Base-by-base conservation (phyloP, 1,140 invertebrate species). In the Orchesella cincta region DNA sequence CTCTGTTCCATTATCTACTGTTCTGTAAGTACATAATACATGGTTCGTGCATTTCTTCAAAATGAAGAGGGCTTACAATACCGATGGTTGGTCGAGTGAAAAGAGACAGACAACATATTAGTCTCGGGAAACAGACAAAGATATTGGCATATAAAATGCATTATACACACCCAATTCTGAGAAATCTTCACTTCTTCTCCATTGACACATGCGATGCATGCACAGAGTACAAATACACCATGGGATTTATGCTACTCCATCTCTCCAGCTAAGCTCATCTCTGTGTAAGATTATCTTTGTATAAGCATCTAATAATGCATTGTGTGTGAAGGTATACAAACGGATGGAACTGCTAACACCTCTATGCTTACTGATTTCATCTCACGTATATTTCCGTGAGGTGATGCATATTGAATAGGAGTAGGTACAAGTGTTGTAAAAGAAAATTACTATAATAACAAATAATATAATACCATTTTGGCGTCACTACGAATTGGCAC, bases 91-190 rank as follows among this genome's bases (percentile, higher is more conserved):
- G 23, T 57, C 52, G 14, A 57, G 52, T 57, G 52, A 57, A 57
- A 57, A 26, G 52, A 57, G 52, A 57, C 52, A 57, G 52, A 26
- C 52, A 57, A 23, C 52, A 57, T 57, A 57, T 57, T 57, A 57
- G 52, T 57, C 52, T 57, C 52, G 23, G 5, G 52, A 57, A 57
- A 26, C 23, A 57, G 12, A 14, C 3, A 14, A 57, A 57, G 8
- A 23, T 26, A 23, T 14, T 18, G 52, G 52, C 23, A 46, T 5
- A n/a, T 57, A n/a, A 3, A n/a, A 12, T 23, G 23, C 23, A 57
- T 57, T 18, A 57, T 57, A 57, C 52, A 57, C 52, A 57, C 12
- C 39, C 52, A 57, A 12, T 57, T 57, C 52, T 26, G 52, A 26
- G 23, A 57, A 57, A 57, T 57, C 52, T 26, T 57, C 52, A 57